Evolutionary conservation across 2,113 vertebrate genomes (phyloP).

Genomic region (Rhinolophus ferrumequinum): DNA sequence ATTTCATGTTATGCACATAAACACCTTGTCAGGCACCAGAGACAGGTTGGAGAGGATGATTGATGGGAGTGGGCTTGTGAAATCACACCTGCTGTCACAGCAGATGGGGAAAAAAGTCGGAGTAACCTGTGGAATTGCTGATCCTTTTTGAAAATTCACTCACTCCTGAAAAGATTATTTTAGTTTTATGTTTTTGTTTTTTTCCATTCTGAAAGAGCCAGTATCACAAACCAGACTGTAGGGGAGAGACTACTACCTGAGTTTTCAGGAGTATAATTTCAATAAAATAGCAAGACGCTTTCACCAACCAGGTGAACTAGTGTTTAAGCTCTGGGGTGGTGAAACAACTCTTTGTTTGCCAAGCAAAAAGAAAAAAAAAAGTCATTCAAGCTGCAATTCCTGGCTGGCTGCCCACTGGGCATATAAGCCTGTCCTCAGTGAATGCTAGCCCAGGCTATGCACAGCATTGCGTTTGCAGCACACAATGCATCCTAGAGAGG

Average conservation of each 20-base stretch:
- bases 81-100: conserved; percentile 84
- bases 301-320: conserved; percentile 68
- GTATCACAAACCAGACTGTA: conserved; percentile 65
- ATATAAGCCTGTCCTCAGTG: conserved; percentile 3
- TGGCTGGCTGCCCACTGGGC: conserved; percentile 66
- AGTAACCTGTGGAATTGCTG: conserved; percentile 82
- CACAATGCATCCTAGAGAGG: not conserved
- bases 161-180: conserved; percentile 75
- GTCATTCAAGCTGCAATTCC: conserved; percentile 65
- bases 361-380: conserved; percentile 44
- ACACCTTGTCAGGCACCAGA: conserved; percentile 83
- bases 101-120: conserved; percentile 79
- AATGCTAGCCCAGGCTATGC: not conserved
- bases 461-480: conserved; percentile 23
- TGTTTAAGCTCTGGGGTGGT: conserved; percentile 53
- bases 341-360: conserved; percentile 61
- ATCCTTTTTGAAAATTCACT: conserved; percentile 78
- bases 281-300: conserved; percentile 67
- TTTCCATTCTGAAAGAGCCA: conserved; percentile 61
- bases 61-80: conserved; percentile 82
- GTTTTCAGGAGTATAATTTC: conserved; percentile 54
- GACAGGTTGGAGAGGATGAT: conserved; percentile 81
- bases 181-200: conserved; percentile 67
- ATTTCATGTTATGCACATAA: conserved; percentile 77
- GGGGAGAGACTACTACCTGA: conserved; percentile 17